A percentile compares a stretch with the other conserved stretches of the same genome.
Conservation (phyloP, 2,888 invertebrate species). For the Escarpia spicata region DNA sequence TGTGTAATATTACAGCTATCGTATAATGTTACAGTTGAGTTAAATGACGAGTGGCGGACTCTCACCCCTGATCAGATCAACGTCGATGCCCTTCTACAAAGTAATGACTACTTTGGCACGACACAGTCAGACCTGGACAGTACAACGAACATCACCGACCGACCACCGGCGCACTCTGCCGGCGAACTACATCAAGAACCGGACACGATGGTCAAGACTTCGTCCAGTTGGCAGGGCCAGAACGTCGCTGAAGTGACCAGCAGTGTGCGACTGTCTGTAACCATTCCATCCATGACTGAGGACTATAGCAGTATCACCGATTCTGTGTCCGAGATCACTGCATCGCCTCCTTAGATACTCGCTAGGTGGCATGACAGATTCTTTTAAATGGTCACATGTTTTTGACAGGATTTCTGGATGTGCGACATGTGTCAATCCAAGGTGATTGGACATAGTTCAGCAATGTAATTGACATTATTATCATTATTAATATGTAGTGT, state of each 20-base stretch:
- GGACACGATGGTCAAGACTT: slow-evolving; percentile 13
- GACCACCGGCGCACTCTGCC: neutral
- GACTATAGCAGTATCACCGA: slow-evolving; percentile 14
- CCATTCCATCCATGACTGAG: slow-evolving; percentile 47
- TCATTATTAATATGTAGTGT: too few species aligned
- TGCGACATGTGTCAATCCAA: neutral
- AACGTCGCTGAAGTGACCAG: neutral
- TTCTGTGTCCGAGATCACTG: neutral
- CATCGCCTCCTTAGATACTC: neutral
- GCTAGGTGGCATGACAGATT: neutral
- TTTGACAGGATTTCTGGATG: neutral
- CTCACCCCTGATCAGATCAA: slow-evolving; percentile 60
- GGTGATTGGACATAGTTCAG: neutral
- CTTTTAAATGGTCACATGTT: neutral
- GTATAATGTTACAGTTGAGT: neutral
- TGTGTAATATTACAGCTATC: too few species aligned
- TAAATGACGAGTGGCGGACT: neutral
- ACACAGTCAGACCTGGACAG: slow-evolving; percentile 43
- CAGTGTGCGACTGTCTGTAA: slow-evolving; percentile 48
- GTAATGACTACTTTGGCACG: slow-evolving; percentile 51
- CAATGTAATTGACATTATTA: neutral
- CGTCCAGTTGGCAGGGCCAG: slow-evolving; percentile 18
- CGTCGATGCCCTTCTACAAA: slow-evolving; percentile 54
- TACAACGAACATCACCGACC: slow-evolving; percentile 22
- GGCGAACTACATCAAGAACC: neutral